phyloP scores from a whole-genome alignment of 2,888 invertebrate genomes.

The Lumbricus terrestris region DNA sequence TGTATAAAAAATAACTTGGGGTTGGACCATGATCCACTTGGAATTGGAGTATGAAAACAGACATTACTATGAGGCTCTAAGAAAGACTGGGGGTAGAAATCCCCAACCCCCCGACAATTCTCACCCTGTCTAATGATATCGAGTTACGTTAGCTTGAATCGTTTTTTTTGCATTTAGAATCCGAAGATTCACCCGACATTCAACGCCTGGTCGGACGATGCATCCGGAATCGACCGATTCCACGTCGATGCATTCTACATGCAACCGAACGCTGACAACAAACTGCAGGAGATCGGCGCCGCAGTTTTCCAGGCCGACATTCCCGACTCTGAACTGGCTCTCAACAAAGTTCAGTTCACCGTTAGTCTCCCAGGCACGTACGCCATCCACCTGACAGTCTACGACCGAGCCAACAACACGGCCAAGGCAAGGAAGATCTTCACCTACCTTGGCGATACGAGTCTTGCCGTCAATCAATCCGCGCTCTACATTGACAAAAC shows the following conservation, averaged over 20 bases:
- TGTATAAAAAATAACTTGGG: no score
- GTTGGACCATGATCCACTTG: no score
- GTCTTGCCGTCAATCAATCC: neutral
- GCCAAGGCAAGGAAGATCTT: slow-evolving; percentile 26
- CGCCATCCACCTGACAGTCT: slow-evolving; percentile 21
- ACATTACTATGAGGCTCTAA: no score
- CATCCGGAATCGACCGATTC: neutral
- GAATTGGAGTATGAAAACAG: no score
- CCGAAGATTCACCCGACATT: neutral
- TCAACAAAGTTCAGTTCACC: slow-evolving; percentile 9
- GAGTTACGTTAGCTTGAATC: no score
- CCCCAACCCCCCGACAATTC: no score
- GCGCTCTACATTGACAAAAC: slow-evolving; percentile 9
- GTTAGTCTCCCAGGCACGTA: neutral
- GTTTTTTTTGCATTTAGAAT: neutral
- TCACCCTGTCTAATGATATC: no score
- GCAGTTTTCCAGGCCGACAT: neutral
- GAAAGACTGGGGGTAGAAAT: no score
- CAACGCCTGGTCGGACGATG: neutral
- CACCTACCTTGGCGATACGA: neutral
- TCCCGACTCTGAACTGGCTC: neutral
- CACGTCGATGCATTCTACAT: neutral
- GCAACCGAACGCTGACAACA: neutral
- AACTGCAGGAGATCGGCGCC: neutral
- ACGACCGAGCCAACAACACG: slow-evolving; percentile 18